phyloP scores from a whole-genome alignment of 1,140 invertebrate genomes.

The Drosophila obscura region DNA sequence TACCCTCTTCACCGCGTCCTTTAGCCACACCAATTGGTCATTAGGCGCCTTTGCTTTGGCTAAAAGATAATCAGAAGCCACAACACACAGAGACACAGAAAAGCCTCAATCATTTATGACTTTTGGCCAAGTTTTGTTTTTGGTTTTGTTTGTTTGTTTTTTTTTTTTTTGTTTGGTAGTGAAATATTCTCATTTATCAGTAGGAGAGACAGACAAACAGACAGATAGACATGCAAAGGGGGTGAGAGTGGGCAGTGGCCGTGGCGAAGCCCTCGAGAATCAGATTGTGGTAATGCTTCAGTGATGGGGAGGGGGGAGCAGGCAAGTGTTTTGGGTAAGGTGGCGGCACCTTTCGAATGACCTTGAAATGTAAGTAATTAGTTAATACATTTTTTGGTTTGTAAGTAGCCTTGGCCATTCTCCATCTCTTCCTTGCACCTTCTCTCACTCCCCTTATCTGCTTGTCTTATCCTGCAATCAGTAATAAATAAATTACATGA shows the following conservation, averaged over 20 bases:
- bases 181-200: constrained; percentile 56
- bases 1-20: background rate
- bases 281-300: constrained; percentile 34
- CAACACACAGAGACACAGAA: constrained; percentile 3
- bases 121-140: constrained; percentile 14
- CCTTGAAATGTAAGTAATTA: constrained; percentile 67
- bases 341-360: constrained; percentile 25
- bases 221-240: constrained; percentile 6
- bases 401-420: constrained; percentile 32
- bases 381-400: constrained; percentile 59
- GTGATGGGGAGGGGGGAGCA: background rate
- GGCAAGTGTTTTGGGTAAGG: background rate
- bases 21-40: constrained; percentile 14
- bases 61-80: constrained; percentile 32
- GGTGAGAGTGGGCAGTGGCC: too few species aligned
- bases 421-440: too few species aligned
- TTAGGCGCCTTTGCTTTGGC: constrained; percentile 18
- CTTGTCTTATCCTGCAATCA: constrained; percentile 61
- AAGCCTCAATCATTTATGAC: constrained; percentile 27
- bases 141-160: background rate
- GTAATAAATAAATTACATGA: constrained; percentile 75
- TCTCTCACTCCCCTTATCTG: too few species aligned
- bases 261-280: constrained; percentile 52
- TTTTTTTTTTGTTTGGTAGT: background rate
- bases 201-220: constrained; percentile 20